Evolutionary conservation across 2,888 invertebrate genomes (phyloP).

Genomic region (Hyppa rectilinea): DNA sequence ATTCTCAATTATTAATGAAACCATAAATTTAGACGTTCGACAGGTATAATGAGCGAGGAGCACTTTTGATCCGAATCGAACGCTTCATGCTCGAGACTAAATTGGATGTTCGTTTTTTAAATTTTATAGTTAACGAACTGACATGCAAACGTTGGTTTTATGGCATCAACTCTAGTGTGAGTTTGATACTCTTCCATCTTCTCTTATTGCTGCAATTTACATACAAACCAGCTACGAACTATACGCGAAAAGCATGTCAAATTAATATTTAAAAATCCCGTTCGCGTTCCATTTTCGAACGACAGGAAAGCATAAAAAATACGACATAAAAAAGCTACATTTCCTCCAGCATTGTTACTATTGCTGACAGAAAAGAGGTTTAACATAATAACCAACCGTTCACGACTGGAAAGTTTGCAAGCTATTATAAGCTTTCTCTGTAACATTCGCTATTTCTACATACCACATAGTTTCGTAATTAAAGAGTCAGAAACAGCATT

Average conservation of each 20-base stretch:
- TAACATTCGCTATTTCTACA: conserved; percentile 65
- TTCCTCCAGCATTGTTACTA: conserved; percentile 57
- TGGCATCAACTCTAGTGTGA: neutral
- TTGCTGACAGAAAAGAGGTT: conserved; percentile 62
- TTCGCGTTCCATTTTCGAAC: conserved; percentile 58
- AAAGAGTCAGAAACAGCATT: conserved; percentile 74
- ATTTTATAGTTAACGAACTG: conserved; percentile 17
- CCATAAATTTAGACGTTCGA: conserved; percentile 61
- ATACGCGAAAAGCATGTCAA: conserved; percentile 36
- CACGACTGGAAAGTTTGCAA: conserved; percentile 61
- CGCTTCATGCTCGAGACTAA: conserved; percentile 9
- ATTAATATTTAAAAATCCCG: conserved; percentile 52
- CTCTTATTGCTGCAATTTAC: conserved; percentile 29
- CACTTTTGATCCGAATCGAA: conserved; percentile 34
- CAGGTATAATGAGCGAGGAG: conserved; percentile 43
- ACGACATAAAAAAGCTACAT: conserved; percentile 50
- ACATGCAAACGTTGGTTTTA: conserved; percentile 18
- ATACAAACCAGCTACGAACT: conserved; percentile 34
- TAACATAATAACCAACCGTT: conserved; percentile 60
- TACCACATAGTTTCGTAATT: conserved; percentile 72
- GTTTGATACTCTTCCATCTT: conserved; percentile 9
- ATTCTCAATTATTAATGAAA: conserved; percentile 66
- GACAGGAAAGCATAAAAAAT: conserved; percentile 57
- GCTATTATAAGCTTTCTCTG: conserved; percentile 64
- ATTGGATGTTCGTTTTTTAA: conserved; percentile 33